Evolutionary conservation across 2,113 vertebrate genomes (phyloP).

Genomic region (Capreolus pygargus): DNA sequence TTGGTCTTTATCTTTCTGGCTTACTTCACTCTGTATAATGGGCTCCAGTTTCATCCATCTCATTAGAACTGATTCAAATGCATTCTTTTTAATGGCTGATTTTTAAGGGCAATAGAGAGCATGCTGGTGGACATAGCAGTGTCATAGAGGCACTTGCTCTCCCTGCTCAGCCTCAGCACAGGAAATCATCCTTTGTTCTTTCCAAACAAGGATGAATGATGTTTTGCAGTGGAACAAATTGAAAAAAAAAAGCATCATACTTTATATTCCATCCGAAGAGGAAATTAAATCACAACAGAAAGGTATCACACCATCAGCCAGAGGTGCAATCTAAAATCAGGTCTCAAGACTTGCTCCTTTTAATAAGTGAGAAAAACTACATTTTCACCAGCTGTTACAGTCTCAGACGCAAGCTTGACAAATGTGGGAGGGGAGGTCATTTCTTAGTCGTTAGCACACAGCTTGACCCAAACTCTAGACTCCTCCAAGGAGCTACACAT

Average conservation of each 20-base stretch:
- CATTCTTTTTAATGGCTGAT: too few relatives aligned
- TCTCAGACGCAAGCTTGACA: background rate
- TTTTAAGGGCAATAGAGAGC: background rate
- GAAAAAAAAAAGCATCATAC: background rate
- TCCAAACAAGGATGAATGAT: background rate
- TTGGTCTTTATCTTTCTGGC: too few relatives aligned
- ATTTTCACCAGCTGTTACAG: conserved; percentile 20
- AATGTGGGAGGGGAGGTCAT: background rate
- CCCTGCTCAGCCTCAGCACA: background rate
- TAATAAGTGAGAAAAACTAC: conserved; percentile 53
- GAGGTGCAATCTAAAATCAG: conserved; percentile 29
- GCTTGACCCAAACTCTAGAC: background rate
- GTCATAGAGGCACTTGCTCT: background rate
- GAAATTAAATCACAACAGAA: conserved; percentile 50
- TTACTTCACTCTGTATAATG: too few relatives aligned
- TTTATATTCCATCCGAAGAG: background rate
- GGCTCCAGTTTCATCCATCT: too few relatives aligned
- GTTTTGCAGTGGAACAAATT: background rate
- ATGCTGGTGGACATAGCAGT: background rate
- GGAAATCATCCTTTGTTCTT: conserved; percentile 2
- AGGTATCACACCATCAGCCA: background rate
- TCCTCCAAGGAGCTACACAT: background rate
- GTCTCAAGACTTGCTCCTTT: conserved; percentile 34
- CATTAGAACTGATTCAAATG: too few relatives aligned
- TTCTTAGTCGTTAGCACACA: background rate